Conservation (phyloP, 92 coral and sea anemone species). For the Desmophyllum pertusum region DNA sequence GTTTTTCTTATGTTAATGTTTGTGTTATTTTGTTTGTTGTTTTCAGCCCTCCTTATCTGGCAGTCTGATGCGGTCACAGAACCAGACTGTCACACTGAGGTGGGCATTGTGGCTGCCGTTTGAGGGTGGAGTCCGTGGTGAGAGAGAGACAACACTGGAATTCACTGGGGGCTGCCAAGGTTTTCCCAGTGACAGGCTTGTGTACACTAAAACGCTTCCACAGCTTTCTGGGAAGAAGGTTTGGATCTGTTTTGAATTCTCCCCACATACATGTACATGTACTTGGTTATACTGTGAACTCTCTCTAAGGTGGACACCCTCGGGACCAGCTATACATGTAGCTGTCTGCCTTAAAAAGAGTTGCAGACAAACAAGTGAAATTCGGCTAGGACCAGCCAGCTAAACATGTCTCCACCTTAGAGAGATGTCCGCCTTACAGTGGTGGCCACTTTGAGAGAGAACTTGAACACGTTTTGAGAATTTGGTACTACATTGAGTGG, state of each 20-base stretch:
- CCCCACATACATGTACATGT: background rate
- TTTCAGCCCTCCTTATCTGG: conserved; percentile 84
- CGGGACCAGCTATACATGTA: too few species aligned
- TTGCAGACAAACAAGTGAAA: too few species aligned
- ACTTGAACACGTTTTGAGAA: too few species aligned
- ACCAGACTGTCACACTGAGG: conserved; percentile 77
- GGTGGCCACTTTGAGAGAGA: too few species aligned
- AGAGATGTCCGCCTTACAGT: too few species aligned
- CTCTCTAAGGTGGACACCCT: too few species aligned
- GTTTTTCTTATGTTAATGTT: too few species aligned
- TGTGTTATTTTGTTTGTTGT: background rate
- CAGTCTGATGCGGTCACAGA: conserved; percentile 92
- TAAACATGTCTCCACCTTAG: too few species aligned
- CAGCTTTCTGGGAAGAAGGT: conserved; percentile 32
- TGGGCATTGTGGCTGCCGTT: conserved; percentile 97
- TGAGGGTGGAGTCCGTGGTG: conserved; percentile 62
- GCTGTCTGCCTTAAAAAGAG: too few species aligned
- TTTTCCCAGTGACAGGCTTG: conserved; percentile 84
- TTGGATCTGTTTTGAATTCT: background rate
- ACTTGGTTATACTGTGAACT: too few species aligned
- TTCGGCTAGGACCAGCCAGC: too few species aligned
- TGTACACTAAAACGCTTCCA: conserved; percentile 46
- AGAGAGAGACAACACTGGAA: conserved; percentile 64
- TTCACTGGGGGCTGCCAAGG: conserved; percentile 71
- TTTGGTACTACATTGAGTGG: too few species aligned